Percentiles rank a stretch among this genome's conserved stretches.
Conservation (phyloP, 1,140 invertebrate genomes). For the Leptinotarsa defecta region DNA sequence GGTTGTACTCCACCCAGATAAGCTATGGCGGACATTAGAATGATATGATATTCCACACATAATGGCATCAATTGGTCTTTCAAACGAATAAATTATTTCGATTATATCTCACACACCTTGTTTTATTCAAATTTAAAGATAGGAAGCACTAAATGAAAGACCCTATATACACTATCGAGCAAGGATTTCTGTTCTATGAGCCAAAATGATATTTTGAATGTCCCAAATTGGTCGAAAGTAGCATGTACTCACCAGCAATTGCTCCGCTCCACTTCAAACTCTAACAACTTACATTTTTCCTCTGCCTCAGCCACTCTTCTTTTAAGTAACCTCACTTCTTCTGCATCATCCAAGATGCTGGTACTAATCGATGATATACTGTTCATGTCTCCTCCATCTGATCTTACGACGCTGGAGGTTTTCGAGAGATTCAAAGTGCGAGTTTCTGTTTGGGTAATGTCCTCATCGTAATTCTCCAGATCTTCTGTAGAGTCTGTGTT, state of each 20-base stretch:
- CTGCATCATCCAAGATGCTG: conserved; percentile 30
- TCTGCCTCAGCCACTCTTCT: conserved; percentile 28
- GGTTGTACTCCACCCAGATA: too few species aligned
- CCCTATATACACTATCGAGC: too few species aligned
- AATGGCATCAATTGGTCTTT: too few species aligned
- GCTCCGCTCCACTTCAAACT: conserved; percentile 33
- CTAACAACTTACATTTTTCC: conserved; percentile 23
- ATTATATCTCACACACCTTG: too few species aligned
- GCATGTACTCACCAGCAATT: conserved; percentile 32
- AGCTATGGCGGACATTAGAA: too few species aligned
- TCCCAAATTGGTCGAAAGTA: neutral
- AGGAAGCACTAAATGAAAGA: too few species aligned
- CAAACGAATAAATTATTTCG: too few species aligned
- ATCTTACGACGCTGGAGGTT: conserved; percentile 11
- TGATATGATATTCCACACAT: too few species aligned
- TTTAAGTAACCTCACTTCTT: conserved; percentile 25
- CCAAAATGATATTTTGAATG: too few species aligned
- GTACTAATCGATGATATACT: conserved; percentile 33
- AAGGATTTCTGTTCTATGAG: too few species aligned
- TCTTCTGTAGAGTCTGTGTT: conserved; percentile 1
- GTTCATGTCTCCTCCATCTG: conserved; percentile 25
- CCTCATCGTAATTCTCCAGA: neutral
- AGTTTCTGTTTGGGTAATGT: neutral
- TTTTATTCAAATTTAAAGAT: too few species aligned
- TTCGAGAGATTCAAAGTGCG: neutral